phyloP scores from a whole-genome alignment of 2,888 invertebrate genomes.

The Sisyra terminalis region DNA sequence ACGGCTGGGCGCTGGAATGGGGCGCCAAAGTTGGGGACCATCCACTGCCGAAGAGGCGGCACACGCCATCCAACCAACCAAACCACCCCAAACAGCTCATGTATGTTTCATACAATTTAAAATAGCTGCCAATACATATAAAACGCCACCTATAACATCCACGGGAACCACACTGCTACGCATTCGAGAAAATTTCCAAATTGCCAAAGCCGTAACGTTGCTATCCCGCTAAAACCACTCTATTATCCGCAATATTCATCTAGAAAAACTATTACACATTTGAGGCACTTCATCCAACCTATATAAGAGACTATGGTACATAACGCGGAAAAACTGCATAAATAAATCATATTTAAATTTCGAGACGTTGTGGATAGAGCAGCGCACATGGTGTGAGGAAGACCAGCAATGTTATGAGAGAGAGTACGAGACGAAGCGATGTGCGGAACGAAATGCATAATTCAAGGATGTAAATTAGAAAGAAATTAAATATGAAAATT shows the following conservation, averaged over 20 bases:
- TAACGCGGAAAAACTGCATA: slow-evolving; percentile 7
- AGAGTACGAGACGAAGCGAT: slow-evolving; percentile 15
- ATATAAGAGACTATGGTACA: slow-evolving; percentile 3
- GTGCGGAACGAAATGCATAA: slow-evolving; percentile 28
- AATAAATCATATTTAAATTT: slow-evolving; percentile 10
- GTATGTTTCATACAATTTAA: slow-evolving; percentile 42
- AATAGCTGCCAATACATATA: slow-evolving; percentile 20
- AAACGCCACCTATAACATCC: too few relatives aligned
- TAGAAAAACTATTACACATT: too few relatives aligned
- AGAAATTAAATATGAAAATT: slow-evolving; percentile 35
- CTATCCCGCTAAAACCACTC: too few relatives aligned
- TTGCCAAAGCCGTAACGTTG: background rate
- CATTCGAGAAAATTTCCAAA: background rate
- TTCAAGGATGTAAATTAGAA: slow-evolving; percentile 32
- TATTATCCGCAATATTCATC: too few relatives aligned
- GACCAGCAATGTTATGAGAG: background rate
- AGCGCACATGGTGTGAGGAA: background rate
- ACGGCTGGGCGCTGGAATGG: background rate
- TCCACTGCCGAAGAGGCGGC: background rate
- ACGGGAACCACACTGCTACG: background rate
- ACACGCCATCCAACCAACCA: too few relatives aligned
- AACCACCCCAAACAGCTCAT: slow-evolving; percentile 22
- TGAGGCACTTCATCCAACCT: background rate
- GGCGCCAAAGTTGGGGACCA: slow-evolving; percentile 1
- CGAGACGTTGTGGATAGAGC: slow-evolving; percentile 3